Base-by-base conservation (phyloP, 2,797 vertebrate genomes). In the Liparis tanakae region DNA sequence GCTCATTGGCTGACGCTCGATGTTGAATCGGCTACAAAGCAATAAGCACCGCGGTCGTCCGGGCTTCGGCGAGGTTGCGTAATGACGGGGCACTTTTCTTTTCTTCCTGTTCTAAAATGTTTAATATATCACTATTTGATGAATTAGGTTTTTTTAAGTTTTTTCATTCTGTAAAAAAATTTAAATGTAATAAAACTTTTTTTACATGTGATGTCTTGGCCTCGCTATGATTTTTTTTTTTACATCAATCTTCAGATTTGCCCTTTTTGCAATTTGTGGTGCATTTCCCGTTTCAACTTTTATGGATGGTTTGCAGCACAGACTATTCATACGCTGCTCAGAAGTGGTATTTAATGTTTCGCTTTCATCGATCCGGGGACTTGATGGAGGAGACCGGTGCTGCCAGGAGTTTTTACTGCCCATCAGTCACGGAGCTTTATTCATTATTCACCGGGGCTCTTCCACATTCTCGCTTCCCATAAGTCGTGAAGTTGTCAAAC, bases 61-160 rank as follows among this genome's bases (percentile, higher is more conserved):
- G 67, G 74, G 55, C 36, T 62, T 70, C 46, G 55, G 51, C 39
- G 70, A 53, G 55, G 61, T 59, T 55, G 54, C 18, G 9, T 64
- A 36, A 70, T 63, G 55, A 76, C 1, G 46, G 46, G 51, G 64
- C 72, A 67, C 53, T 46, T 70, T 44, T 84, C 74, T 66, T 50
- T 46, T 70, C 39, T 84, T 76, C 22, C 17, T 53, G 41, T 82
- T 87, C 62, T 44, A 59, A 84, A 85, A 75, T 62, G 65, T 84
- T 85, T 91, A 84, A 88, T 86, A 82, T 87, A 88, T 88, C 74
- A 88, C 85, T 79, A 79, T 74, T 70, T 58, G 70, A 85, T 84
- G 53, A 54, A 78, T 67, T 30, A 30, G 25, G 25, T 30, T 78
- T 74, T 74, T 82, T 87, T 88, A 30, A 30, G 88, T 67, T 65